A percentile compares a stretch with the other conserved stretches of the same genome.
These are phyloP conservation scores for Todus mexicanus DNA, from an alignment of 2,797 vertebrate species.

Conservation along the genomic window DNA sequence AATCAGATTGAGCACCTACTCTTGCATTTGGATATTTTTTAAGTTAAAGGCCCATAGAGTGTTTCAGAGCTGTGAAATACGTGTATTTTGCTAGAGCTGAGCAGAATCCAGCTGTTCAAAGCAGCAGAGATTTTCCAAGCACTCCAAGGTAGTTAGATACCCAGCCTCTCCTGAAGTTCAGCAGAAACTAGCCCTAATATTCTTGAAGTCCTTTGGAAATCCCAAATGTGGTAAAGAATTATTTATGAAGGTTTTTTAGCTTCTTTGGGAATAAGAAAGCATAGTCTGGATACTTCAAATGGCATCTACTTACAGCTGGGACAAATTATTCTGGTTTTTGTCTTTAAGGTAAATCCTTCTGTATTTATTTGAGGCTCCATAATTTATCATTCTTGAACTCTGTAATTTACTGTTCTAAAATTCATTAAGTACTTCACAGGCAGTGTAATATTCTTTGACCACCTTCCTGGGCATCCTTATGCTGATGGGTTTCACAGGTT, in stretches of 20 bases:
- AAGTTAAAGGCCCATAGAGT: background rate
- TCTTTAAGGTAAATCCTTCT: background rate
- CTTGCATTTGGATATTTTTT: background rate
- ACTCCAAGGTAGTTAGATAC: background rate
- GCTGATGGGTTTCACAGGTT: background rate
- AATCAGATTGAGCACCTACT: background rate
- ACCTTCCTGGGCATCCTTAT: background rate
- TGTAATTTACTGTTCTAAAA: background rate
- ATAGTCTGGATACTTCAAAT: background rate
- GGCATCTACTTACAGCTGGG: background rate
- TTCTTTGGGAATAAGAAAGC: background rate
- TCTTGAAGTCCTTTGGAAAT: background rate
- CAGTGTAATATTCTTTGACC: background rate
- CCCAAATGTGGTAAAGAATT: background rate
- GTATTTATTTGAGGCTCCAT: background rate
- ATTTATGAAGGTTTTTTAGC: background rate
- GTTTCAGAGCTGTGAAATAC: background rate
- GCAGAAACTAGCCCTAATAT: background rate
- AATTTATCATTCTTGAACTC: background rate
- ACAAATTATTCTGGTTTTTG: background rate
- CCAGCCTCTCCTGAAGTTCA: background rate
- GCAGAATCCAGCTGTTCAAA: background rate
- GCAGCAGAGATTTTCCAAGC: background rate
- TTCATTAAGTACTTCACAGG: background rate
- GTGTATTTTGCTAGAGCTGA: background rate